Conservation (phyloP, 2,888 invertebrate genomes). For the Drosophila quinaria region DNA sequence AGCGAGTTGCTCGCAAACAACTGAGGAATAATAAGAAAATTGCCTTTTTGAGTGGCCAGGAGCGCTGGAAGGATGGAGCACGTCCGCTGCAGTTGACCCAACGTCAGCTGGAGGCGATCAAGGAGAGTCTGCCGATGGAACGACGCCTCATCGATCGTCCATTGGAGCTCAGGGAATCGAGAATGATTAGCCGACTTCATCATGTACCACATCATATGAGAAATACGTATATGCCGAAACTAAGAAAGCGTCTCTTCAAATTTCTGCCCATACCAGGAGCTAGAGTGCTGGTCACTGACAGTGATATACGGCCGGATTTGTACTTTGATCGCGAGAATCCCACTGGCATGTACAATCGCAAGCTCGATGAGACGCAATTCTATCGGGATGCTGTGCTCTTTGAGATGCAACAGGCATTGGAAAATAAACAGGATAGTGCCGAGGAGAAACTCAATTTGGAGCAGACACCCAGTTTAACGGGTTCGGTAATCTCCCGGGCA, state of each 20-base stretch:
- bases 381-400: slow-evolving; percentile 52
- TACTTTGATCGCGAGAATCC: slow-evolving; percentile 58
- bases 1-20: slow-evolving; percentile 71
- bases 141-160: slow-evolving; percentile 71
- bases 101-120: slow-evolving; percentile 63
- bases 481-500: background rate
- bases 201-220: slow-evolving; percentile 70
- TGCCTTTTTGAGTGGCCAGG: slow-evolving; percentile 81
- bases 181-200: slow-evolving; percentile 59
- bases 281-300: slow-evolving; percentile 76
- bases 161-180: slow-evolving; percentile 35
- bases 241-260: slow-evolving; percentile 80
- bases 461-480: background rate
- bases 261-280: slow-evolving; percentile 79
- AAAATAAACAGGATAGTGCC: no score
- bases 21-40: slow-evolving; percentile 81
- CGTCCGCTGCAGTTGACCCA: slow-evolving; percentile 58
- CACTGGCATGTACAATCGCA: slow-evolving; percentile 56
- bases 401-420: slow-evolving; percentile 18
- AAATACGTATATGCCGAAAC: slow-evolving; percentile 58
- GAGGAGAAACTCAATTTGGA: background rate
- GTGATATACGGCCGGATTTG: slow-evolving; percentile 66
- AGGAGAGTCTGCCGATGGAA: slow-evolving; percentile 59
- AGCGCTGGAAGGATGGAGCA: slow-evolving; percentile 76
- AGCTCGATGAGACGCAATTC: slow-evolving; percentile 47